These are phyloP conservation scores for Delphinapterus leucas DNA, from an alignment of 2,113 vertebrate species.

Conservation along the genomic window DNA sequence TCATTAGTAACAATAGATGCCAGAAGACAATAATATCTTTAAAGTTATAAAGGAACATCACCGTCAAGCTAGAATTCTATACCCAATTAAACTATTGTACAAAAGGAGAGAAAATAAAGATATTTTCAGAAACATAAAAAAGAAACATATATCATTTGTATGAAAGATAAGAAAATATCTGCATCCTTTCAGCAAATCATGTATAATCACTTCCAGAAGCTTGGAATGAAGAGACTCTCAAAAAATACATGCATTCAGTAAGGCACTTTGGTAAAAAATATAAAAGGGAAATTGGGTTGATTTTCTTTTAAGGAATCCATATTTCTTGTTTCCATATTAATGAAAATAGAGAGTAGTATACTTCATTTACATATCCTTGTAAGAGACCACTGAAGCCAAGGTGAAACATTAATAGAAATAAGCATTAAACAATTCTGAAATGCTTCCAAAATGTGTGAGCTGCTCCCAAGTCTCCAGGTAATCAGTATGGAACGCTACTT, in stretches of 20 bases:
- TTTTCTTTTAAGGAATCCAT: slow-evolving; percentile 28
- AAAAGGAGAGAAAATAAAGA: neutral
- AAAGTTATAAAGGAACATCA: neutral
- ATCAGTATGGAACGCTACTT: neutral
- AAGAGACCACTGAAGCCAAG: neutral
- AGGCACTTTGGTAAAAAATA: neutral
- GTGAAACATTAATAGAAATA: slow-evolving; percentile 20
- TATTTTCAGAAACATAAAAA: neutral
- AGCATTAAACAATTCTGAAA: slow-evolving; percentile 11
- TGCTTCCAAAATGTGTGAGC: neutral
- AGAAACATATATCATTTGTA: neutral
- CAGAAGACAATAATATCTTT: neutral
- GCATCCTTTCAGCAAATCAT: neutral
- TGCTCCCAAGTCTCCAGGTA: neutral
- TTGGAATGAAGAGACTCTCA: neutral
- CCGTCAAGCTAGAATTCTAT: neutral
- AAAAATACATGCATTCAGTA: neutral
- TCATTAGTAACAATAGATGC: neutral
- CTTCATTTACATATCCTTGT: neutral
- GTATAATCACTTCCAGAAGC: neutral
- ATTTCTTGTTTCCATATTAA: slow-evolving; percentile 8
- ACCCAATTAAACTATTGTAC: neutral
- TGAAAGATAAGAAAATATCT: neutral
- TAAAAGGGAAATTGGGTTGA: neutral
- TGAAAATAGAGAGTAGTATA: neutral